Evolutionary conservation across 2,797 vertebrate genomes (phyloP), one percentile per base, ranked within the genome.

Genomic region (Acrossocheilus fasciatus): DNA sequence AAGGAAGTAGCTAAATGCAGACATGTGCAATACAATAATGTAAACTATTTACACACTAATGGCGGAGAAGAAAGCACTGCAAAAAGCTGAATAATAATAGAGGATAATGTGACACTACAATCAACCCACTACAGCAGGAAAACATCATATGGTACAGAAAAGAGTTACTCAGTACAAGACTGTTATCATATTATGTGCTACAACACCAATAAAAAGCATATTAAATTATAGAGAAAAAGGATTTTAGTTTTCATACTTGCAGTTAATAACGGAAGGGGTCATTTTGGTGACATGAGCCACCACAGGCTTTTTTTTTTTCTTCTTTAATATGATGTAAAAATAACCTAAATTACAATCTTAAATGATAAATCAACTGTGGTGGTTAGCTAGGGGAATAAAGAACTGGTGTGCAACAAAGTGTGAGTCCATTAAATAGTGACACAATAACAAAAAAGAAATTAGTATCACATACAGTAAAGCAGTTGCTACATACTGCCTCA

Each of bases 11-110:
- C 20, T 23, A 84, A 83, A 66, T 10, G 47, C 15, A 84, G n/a
- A 77, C 73, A 76, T 64, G 34, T 50, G 43, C 69, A 83, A 39
- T 68, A 83, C 26, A 83, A 34, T 45, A 83, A 83, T 62, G 69
- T 41, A 82, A 82, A 82, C 68, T 62, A 23, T 62, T 83, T 83
- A 47, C 11, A 62, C 39, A 36, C 54, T 83, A 74, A 74, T 74
- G 69, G 82, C 66, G 34, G 43, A 34, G 78, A 6, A 34, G 26
- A 66, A 62, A 64, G 15, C 43, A 79, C 34, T 30, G 47, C n/a
- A 83, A 82, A 82, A 82, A 20, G 17, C 36, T 23, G 52, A 83
- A 59, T 83, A 83, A 62, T 73, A 73, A 83, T 45, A 83, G n/a
- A 83, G 81, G 54, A 74, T 83, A 59, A 83, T 73, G 69, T 83